Evolutionary conservation across 2,113 vertebrate genomes (phyloP), one percentile per base, ranked within the genome.

Genomic region (Tiliqua scincoides): DNA sequence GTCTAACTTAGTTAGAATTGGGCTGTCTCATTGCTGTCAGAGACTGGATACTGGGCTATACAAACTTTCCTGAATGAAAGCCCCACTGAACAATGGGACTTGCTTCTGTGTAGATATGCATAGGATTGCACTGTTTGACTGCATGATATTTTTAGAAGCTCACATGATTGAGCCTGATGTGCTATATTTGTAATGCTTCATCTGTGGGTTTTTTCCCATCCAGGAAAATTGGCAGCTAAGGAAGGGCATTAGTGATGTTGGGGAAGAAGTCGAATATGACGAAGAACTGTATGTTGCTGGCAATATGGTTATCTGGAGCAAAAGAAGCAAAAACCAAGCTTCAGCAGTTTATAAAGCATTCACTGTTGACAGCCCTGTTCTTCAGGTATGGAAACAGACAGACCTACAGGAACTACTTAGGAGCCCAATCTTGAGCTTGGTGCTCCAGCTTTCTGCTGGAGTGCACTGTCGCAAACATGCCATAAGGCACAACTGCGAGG

Each of bases 231-330:
- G 99, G 98, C 97, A 98, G 90, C 93, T 99, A 83, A 98, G 98
- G 73, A 98, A 97, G 85, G 98, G 99, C 5, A 85, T 95, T 71
- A 96, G 96, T 6, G 97, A 97, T 35, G 95, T 96, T 30, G 95
- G 95, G 48, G 97, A 98, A 61, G 97, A 98, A 74, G 97, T 97
- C 23, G 98, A 98, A 84, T 99, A 98, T 37, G 99, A 99, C 3
- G 99, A 99, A 82, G 99, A 99, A 90, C 96, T 99, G 48, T 99
- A 99, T 0, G 93, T 98, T 87, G 97, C 98, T 77, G 98, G 98
- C 80, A 99, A 99, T 0, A 96, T 99, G 96, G 99, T 99, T 59
- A 98, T 99, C 80, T 99, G 99, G 99, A 99, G 98, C 94, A 98
- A 97, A 91, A 99, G 99, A 27, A 99, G 98, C 90, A 97, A 97